Percentiles rank a stretch among this genome's conserved stretches.
Conservation (phyloP, 2,797 vertebrate species). For the Takifugu ocellatus region DNA sequence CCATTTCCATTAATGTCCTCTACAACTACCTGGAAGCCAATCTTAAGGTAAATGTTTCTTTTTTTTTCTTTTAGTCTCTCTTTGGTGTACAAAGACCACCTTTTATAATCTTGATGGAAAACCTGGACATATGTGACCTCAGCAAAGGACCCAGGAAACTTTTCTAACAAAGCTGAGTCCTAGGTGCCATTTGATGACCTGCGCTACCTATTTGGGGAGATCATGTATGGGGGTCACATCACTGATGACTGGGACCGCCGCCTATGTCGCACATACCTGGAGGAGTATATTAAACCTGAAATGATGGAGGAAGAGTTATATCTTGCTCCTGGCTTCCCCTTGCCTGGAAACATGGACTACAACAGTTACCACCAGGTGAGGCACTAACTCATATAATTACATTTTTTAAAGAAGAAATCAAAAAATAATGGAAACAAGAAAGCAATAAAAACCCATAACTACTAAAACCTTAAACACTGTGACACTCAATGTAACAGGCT, state of each 20-base stretch:
- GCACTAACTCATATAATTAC: background rate
- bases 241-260: conserved; percentile 95
- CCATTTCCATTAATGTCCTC: conserved; percentile 89
- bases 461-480: no score
- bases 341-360: conserved; percentile 89
- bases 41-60: conserved; percentile 74
- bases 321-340: conserved; percentile 85
- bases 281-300: conserved; percentile 89
- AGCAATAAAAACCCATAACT: background rate
- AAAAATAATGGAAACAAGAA: background rate
- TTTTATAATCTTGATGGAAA: conserved; percentile 46
- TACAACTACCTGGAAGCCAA: conserved; percentile 94
- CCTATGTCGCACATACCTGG: conserved; percentile 88
- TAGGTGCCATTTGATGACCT: conserved; percentile 93
- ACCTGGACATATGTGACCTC: conserved; percentile 33
- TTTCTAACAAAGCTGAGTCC: conserved; percentile 13
- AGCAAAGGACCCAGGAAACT: conserved; percentile 13
- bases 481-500: background rate
- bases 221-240: conserved; percentile 97
- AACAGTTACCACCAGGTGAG: conserved; percentile 87
- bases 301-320: conserved; percentile 88
- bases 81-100: conserved; percentile 8
- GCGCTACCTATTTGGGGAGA: conserved; percentile 94
- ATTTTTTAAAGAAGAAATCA: background rate
- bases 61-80: background rate